phyloP scores from a whole-genome alignment of 2,797 vertebrate genomes.

The Alfaro cultratus region DNA sequence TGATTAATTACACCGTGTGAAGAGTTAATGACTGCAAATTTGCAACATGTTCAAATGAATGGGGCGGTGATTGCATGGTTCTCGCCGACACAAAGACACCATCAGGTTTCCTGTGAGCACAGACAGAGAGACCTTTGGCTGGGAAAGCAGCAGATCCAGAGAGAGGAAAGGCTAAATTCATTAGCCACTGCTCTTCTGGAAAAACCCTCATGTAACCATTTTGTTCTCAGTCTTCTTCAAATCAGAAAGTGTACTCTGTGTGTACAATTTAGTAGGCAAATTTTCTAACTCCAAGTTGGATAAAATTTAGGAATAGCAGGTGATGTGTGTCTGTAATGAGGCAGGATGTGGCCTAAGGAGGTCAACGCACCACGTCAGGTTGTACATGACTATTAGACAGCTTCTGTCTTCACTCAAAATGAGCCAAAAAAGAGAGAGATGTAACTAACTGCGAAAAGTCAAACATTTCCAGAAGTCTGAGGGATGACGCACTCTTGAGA shows the following conservation, averaged over 20 bases:
- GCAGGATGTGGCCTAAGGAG: no score
- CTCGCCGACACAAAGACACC: slow-evolving; percentile 27
- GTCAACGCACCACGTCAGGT: no score
- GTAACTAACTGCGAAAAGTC: no score
- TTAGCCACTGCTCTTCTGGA: slow-evolving; percentile 15
- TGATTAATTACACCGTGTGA: slow-evolving; percentile 62
- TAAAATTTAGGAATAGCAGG: no score
- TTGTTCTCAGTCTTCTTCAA: slow-evolving; percentile 41
- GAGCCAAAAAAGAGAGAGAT: no score
- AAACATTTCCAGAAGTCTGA: no score
- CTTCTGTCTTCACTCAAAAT: no score
- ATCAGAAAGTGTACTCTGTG: slow-evolving; percentile 20
- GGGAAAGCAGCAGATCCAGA: slow-evolving; percentile 28
- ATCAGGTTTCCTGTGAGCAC: slow-evolving; percentile 51
- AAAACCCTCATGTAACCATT: slow-evolving; percentile 51
- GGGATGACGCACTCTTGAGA: no score
- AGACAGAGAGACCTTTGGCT: background rate
- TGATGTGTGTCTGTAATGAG: no score
- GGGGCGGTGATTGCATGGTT: slow-evolving; percentile 49
- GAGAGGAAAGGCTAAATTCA: slow-evolving; percentile 24
- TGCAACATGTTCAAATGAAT: slow-evolving; percentile 60
- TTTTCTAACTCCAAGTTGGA: no score
- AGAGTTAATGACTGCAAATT: slow-evolving; percentile 69
- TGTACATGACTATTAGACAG: no score
- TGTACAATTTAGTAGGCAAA: no score